These are phyloP conservation scores for Psephotus haematonotus DNA, from an alignment of 2,113 vertebrate species.

Conservation along the genomic window DNA sequence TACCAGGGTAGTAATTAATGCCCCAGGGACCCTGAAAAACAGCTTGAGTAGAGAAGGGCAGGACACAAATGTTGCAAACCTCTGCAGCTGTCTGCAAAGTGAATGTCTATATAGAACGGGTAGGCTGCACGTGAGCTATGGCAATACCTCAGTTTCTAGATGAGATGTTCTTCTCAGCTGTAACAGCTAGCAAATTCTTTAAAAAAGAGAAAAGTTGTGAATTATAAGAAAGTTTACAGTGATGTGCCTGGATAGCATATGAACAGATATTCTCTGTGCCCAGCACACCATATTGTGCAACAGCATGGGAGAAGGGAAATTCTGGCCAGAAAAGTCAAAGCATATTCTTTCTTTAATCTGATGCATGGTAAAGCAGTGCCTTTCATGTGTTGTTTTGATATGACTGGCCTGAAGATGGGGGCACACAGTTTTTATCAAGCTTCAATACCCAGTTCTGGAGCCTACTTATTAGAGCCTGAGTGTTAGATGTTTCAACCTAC, in stretches of 20 bases:
- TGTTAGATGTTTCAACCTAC: neutral
- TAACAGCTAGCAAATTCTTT: neutral
- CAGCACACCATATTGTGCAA: conserved; percentile 46
- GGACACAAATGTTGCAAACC: neutral
- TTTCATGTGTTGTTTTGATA: conserved; percentile 1
- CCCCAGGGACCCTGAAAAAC: conserved; percentile 22
- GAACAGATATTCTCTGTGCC: neutral
- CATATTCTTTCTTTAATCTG: conserved; percentile 58
- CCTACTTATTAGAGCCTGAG: neutral
- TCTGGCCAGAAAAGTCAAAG: conserved; percentile 54
- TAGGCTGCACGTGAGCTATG: neutral
- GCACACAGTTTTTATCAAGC: neutral
- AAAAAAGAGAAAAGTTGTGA: neutral
- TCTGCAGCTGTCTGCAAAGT: conserved; percentile 43
- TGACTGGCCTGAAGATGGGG: neutral
- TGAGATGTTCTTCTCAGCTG: neutral
- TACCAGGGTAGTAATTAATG: neutral
- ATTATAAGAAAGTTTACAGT: neutral
- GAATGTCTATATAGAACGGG: neutral
- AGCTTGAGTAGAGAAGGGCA: neutral
- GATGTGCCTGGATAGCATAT: neutral
- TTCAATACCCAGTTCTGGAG: neutral
- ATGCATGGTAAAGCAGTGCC: conserved; percentile 2
- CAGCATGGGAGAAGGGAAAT: conserved; percentile 54
- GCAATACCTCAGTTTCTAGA: neutral